A percentile compares a stretch with the other conserved stretches of the same genome.
Evolutionary conservation across 2,888 invertebrate species (phyloP).

Genomic region (Lottia scabra): DNA sequence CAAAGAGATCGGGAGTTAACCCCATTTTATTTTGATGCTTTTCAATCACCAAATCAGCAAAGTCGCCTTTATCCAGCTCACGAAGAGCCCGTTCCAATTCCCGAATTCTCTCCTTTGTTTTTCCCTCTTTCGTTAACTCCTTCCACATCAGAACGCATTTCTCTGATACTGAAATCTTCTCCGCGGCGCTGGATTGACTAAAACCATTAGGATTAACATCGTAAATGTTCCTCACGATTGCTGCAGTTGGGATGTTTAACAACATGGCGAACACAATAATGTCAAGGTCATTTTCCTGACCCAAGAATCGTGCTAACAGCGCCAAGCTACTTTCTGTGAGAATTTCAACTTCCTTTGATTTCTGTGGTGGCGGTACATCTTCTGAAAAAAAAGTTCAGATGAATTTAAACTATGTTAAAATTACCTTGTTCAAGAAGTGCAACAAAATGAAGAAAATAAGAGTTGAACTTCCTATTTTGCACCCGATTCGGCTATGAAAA

Average conservation of each 20-base stretch:
- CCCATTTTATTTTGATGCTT: slow-evolving; percentile 47
- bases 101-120: slow-evolving; percentile 51
- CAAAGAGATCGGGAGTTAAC: slow-evolving; percentile 48
- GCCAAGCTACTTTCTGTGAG: slow-evolving; percentile 46
- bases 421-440: no score
- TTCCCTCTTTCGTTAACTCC: slow-evolving; percentile 36
- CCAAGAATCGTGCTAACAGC: slow-evolving; percentile 42
- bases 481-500: no score
- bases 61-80: slow-evolving; percentile 53
- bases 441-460: no score
- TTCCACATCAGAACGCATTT: slow-evolving; percentile 51
- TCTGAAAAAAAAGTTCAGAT: not conserved
- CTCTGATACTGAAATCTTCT: slow-evolving; percentile 31
- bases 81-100: slow-evolving; percentile 51
- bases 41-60: slow-evolving; percentile 49
- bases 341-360: slow-evolving; percentile 43
- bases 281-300: slow-evolving; percentile 35
- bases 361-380: slow-evolving; percentile 12
- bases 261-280: slow-evolving; percentile 49
- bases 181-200: slow-evolving; percentile 30
- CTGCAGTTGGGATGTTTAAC: slow-evolving; percentile 52
- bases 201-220: slow-evolving; percentile 31
- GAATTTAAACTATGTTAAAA: no score
- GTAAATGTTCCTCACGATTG: slow-evolving; percentile 47
- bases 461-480: no score